phyloP scores from a whole-genome alignment of 2,888 invertebrate genomes.

The Rhamphomyia laevipes region DNA sequence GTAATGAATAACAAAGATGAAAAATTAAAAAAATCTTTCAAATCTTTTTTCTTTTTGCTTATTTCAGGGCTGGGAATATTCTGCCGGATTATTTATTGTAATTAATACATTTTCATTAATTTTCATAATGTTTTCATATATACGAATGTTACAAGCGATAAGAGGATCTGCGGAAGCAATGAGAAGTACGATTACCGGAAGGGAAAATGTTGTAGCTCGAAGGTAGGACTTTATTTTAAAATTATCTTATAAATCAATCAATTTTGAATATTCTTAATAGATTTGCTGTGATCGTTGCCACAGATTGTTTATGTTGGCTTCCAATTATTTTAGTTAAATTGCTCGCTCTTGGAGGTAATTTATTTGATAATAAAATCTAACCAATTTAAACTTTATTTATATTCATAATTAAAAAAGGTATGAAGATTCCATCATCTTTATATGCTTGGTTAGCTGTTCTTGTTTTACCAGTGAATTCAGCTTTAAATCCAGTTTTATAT shows the following conservation, averaged over 20 bases:
- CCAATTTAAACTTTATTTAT: too few relatives aligned
- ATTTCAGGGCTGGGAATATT: conserved; percentile 47
- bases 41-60: background rate
- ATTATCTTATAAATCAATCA: too few relatives aligned
- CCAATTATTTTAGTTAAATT: conserved; percentile 47
- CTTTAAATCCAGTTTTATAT: conserved; percentile 49
- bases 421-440: conserved; percentile 41
- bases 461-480: conserved; percentile 49
- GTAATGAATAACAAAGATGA: conserved; percentile 24
- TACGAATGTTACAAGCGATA: conserved; percentile 46
- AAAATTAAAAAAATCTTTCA: too few relatives aligned
- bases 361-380: conserved; percentile 1
- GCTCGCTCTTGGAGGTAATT: conserved; percentile 42
- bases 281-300: conserved; percentile 47
- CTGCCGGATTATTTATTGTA: conserved; percentile 44
- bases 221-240: too few relatives aligned
- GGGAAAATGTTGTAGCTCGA: conserved; percentile 46
- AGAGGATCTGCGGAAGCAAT: conserved; percentile 45
- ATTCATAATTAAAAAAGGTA: conserved; percentile 31
- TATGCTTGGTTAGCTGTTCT: conserved; percentile 51
- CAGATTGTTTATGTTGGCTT: conserved; percentile 49
- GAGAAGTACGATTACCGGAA: conserved; percentile 44
- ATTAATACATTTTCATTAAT: conserved; percentile 43
- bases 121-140: conserved; percentile 46
- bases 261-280: conserved; percentile 19